A percentile compares a stretch with the other conserved stretches of the same genome.
These are phyloP conservation scores for Eidolon dupreanum DNA, from an alignment of 2,797 vertebrate species.

Conservation along the genomic window DNA sequence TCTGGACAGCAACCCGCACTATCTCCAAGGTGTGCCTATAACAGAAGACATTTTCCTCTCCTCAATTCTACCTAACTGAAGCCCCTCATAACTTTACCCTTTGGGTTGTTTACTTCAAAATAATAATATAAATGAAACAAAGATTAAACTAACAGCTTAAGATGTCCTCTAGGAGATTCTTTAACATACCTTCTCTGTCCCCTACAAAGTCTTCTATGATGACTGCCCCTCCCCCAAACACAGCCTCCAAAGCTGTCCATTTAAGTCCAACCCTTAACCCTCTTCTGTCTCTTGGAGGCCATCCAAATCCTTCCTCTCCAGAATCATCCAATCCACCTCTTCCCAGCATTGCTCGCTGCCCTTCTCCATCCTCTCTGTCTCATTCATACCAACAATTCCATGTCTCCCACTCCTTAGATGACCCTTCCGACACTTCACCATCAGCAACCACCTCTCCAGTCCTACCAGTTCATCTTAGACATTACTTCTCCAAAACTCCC, in stretches of 20 bases:
- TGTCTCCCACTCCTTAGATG: background rate
- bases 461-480: background rate
- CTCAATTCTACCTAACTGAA: slow-evolving; percentile 54
- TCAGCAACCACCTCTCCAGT: slow-evolving; percentile 2
- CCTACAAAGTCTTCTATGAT: background rate
- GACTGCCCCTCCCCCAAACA: background rate
- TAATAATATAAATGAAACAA: slow-evolving; percentile 43
- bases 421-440: background rate
- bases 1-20: too few species aligned
- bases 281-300: background rate
- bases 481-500: slow-evolving; percentile 15
- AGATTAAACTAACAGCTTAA: slow-evolving; percentile 22
- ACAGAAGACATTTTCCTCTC: background rate
- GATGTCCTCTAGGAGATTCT: background rate
- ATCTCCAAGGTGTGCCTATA: background rate
- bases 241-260: slow-evolving; percentile 19
- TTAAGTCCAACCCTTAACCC: background rate
- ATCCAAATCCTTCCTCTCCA: slow-evolving; percentile 29
- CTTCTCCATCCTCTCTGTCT: background rate
- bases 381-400: background rate
- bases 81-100: slow-evolving; percentile 42
- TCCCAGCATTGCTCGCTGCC: background rate
- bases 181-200: background rate
- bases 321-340: slow-evolving; percentile 9
- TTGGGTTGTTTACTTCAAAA: slow-evolving; percentile 39